These are phyloP conservation scores for Myotis myotis DNA, from an alignment of 2,797 vertebrate genomes.

Conservation along the genomic window DNA sequence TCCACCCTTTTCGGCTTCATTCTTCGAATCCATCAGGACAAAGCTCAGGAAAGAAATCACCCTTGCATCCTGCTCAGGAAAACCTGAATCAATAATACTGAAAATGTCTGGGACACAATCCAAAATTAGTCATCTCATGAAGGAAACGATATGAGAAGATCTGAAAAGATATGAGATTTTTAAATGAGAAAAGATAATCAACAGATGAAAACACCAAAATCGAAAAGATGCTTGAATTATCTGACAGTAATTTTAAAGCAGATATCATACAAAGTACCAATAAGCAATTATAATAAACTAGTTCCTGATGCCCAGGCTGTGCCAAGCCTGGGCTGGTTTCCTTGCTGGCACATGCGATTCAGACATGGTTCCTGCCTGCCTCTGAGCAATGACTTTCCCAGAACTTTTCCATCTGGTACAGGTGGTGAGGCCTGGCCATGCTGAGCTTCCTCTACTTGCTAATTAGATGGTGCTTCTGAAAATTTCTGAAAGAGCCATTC, in stretches of 20 bases:
- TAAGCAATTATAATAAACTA: background rate
- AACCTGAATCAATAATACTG: background rate
- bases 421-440: background rate
- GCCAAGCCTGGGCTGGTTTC: background rate
- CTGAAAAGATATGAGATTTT: background rate
- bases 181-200: background rate
- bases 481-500: background rate
- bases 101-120: background rate
- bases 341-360: accelerated
- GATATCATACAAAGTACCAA: background rate
- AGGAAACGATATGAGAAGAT: background rate
- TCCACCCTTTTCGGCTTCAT: too few relatives aligned
- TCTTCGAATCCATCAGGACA: too few relatives aligned
- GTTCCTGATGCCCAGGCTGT: background rate
- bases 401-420: background rate
- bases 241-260: background rate
- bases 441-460: background rate
- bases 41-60: too few relatives aligned
- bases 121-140: background rate
- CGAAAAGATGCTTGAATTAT: background rate
- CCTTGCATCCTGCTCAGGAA: too few relatives aligned
- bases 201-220: background rate
- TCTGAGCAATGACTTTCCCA: background rate
- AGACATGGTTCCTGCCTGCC: background rate
- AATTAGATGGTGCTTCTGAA: background rate